phyloP scores from a whole-genome alignment of 2,113 vertebrate genomes.

The Chionis minor region DNA sequence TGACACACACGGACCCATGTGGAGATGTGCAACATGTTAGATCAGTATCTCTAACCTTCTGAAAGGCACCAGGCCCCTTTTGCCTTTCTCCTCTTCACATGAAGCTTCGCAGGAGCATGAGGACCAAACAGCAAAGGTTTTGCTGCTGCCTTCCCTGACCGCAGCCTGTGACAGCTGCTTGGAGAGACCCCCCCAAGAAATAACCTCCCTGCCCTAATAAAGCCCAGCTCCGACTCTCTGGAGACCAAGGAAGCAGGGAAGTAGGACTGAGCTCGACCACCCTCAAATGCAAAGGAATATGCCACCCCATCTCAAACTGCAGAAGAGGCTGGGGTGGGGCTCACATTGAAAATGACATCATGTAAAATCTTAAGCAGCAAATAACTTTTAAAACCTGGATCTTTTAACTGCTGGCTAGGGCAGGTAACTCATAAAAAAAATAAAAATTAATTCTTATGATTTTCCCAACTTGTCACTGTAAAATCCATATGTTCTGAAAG shows the following conservation, averaged over 20 bases:
- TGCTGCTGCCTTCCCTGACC: neutral
- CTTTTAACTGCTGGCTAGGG: neutral
- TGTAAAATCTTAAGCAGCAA: neutral
- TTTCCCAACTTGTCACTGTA: neutral
- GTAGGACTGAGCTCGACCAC: neutral
- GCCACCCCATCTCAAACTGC: neutral
- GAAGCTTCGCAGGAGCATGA: accelerated
- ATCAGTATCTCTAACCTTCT: neutral
- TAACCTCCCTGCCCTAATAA: neutral
- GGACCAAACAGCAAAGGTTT: neutral
- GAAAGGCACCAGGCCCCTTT: neutral
- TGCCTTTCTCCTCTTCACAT: neutral
- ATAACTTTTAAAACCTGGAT: neutral
- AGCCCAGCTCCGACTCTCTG: neutral
- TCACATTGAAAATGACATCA: neutral
- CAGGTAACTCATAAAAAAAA: neutral
- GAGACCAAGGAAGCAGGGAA: neutral
- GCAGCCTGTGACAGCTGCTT: neutral
- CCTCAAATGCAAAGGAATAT: neutral
- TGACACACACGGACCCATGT: neutral
- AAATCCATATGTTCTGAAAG: neutral
- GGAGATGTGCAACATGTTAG: neutral
- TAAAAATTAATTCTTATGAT: neutral
- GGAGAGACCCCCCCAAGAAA: neutral
- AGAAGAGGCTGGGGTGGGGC: neutral